Evolutionary conservation across 2,888 invertebrate species (phyloP).

Genomic region (Macrosoma leucophasiata): DNA sequence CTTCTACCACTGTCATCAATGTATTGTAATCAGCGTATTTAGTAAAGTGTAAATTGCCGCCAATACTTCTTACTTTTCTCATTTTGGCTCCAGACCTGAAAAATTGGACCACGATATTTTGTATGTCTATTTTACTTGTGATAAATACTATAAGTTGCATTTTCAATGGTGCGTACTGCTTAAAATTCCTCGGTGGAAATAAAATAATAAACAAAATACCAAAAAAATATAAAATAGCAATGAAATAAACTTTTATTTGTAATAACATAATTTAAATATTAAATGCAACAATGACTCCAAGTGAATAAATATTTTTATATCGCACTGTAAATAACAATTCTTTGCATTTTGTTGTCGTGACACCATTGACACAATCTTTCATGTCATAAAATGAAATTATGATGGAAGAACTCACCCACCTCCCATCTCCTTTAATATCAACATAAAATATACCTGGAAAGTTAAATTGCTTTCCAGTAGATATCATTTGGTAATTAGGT

Average conservation of each 20-base stretch:
- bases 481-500: too few relatives aligned
- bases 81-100: conserved; percentile 58
- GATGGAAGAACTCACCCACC: too few relatives aligned
- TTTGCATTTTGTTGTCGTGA: too few relatives aligned
- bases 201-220: conserved; percentile 53
- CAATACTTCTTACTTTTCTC: conserved; percentile 39
- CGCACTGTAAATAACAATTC: too few relatives aligned
- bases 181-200: conserved; percentile 62
- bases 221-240: conserved; percentile 47
- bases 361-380: too few relatives aligned
- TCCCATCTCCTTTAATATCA: too few relatives aligned
- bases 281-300: not conserved
- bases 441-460: too few relatives aligned
- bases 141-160: too few relatives aligned
- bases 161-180: conserved; percentile 38
- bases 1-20: conserved; percentile 29
- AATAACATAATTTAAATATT: conserved; percentile 44
- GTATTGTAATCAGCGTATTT: conserved; percentile 38
- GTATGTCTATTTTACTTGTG: not conserved
- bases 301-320: not conserved
- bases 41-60: conserved; percentile 29
- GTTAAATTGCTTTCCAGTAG: too few relatives aligned
- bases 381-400: too few relatives aligned
- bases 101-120: not conserved
- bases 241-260: conserved; percentile 57